Base-by-base conservation (phyloP, 2,888 invertebrate genomes). In the Hesperia comma region DNA sequence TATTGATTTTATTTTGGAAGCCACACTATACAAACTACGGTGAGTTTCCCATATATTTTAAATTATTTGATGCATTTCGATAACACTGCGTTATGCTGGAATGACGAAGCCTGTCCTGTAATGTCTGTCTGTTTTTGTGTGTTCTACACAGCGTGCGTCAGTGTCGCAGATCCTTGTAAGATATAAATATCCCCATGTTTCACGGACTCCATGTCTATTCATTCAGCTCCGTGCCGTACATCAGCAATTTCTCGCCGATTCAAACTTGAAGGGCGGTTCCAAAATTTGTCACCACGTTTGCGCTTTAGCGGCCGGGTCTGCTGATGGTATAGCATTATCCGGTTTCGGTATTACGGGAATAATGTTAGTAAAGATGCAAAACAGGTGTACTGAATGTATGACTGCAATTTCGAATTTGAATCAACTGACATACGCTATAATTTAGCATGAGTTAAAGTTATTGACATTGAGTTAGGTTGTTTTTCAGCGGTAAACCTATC, bases 21-120 rank as follows among this genome's bases (percentile, higher is more conserved):
- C 46, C 61, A 40, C 41, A 58, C 62, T 69, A 69, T 57, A 43
- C 70, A 67, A 43, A 63, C 32, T 69, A 74, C 74, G 72, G 79
- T 80, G 69, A 75, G 77, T 14, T 17, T 33, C 15, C 26, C 12
- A 49, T 75, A 62, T 12, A 58, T 67, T 40, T 49, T 17, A 43
- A 61, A n/a, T n/a, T 26, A 26, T 4, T 26, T 26, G 26, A 62
- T 68, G 33, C 51, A 37, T 63, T 32, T 61, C 69, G 77, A 75
- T 79, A 79, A 74, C 77, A 73, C 72, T 69, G 75, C 70, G 73
- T 63, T 70, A 69, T 57, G 70, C 67, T 75, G 71, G 73, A 81
- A 79, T 87, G 84, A 86, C 82, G 81, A 85, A 79, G 86, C 85
- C 85, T 86, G 83, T 79, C 85, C 85, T 86, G 83, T 79, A 75